A percentile compares a stretch with the other conserved stretches of the same genome.
phyloP scores from a whole-genome alignment of 2,888 invertebrate species.

The Archips crataeganus region DNA sequence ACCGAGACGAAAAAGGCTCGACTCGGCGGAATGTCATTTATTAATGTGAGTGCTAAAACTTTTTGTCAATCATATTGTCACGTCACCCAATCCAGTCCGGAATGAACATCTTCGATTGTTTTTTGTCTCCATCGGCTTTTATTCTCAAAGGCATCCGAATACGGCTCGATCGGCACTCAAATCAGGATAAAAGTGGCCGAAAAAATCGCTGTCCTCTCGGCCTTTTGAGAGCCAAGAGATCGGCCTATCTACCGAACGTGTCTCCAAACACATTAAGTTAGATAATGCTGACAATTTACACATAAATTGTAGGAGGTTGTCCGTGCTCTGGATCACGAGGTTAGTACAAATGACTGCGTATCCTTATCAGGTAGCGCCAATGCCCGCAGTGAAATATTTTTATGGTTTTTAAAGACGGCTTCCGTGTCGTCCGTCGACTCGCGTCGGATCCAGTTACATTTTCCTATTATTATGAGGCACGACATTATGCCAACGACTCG shows the following conservation, averaged over 20 bases:
- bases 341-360: slow-evolving; percentile 80
- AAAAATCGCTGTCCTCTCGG: slow-evolving; percentile 56
- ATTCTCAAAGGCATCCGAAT: slow-evolving; percentile 55
- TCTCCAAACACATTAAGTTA: slow-evolving; percentile 60
- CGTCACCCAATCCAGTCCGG: slow-evolving; percentile 59
- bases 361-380: slow-evolving; percentile 81
- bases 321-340: slow-evolving; percentile 64
- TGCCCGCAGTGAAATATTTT: slow-evolving; percentile 79
- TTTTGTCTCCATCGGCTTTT: slow-evolving; percentile 55
- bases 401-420: slow-evolving; percentile 75
- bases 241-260: slow-evolving; percentile 69
- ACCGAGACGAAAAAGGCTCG: slow-evolving; percentile 71
- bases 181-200: slow-evolving; percentile 52
- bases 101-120: slow-evolving; percentile 58
- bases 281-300: slow-evolving; percentile 61
- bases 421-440: slow-evolving; percentile 68
- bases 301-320: slow-evolving; percentile 68
- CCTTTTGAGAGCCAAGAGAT: slow-evolving; percentile 42
- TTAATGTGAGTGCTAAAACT: slow-evolving; percentile 55
- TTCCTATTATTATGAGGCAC: slow-evolving; percentile 66
- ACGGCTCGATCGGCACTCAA: slow-evolving; percentile 47
- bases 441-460: slow-evolving; percentile 72
- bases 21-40: slow-evolving; percentile 61
- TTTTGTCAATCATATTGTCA: slow-evolving; percentile 70
- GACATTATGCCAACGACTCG: slow-evolving; percentile 58